Evolutionary conservation across 2,888 invertebrate species (phyloP).

Genomic region (Agrochola lota): DNA sequence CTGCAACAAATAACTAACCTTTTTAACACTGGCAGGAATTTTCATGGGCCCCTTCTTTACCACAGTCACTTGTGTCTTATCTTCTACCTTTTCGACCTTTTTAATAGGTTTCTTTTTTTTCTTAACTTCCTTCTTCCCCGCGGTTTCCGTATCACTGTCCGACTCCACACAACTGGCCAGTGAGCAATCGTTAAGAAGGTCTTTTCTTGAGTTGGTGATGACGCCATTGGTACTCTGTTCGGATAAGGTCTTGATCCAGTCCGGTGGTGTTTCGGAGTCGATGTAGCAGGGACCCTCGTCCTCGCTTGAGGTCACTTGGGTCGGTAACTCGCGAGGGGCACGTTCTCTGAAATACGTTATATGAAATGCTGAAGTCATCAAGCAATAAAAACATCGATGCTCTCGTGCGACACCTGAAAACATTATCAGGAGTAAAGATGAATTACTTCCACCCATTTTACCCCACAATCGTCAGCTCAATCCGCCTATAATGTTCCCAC

Average conservation of each 20-base stretch:
- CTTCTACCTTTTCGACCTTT: conserved; percentile 70
- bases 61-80: conserved; percentile 73
- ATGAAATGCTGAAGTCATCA: not conserved
- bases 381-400: not conserved
- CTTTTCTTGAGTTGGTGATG: conserved; percentile 86
- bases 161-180: conserved; percentile 82
- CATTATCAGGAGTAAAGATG: not conserved
- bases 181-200: conserved; percentile 84
- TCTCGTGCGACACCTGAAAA: not conserved
- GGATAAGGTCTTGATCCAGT: conserved; percentile 86
- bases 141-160: conserved; percentile 75
- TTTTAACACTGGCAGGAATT: conserved; percentile 81
- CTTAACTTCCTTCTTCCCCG: conserved; percentile 72
- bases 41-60: conserved; percentile 70
- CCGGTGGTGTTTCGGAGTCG: conserved; percentile 84
- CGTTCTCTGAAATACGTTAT: conserved; percentile 86
- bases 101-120: conserved; percentile 66
- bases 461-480: not conserved
- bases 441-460: not conserved
- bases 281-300: conserved; percentile 88
- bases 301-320: conserved; percentile 85
- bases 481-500: not conserved
- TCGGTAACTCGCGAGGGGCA: conserved; percentile 89
- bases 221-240: conserved; percentile 83
- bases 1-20: conserved; percentile 70